These are phyloP conservation scores for Crotalus tigris DNA, from an alignment of 2,113 vertebrate species.

Conservation along the genomic window DNA sequence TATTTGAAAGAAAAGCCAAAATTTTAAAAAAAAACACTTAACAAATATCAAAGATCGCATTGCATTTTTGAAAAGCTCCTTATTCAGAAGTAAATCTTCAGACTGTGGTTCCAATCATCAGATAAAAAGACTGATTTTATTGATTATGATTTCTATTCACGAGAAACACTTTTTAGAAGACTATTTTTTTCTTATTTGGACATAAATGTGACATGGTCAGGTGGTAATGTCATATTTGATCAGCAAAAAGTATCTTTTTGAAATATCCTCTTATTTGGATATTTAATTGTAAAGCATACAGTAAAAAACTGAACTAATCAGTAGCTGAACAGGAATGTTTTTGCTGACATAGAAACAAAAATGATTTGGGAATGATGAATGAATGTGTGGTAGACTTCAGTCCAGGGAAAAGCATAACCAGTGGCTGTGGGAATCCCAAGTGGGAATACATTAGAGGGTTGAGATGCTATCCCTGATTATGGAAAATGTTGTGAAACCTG, in stretches of 20 bases:
- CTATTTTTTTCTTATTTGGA: not conserved
- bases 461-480: constrained; percentile 20
- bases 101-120: not conserved
- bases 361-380: constrained; percentile 20
- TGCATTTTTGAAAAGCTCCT: not conserved
- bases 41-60: not conserved
- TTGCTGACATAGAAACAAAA: constrained; percentile 8
- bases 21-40: not conserved
- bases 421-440: constrained; percentile 26
- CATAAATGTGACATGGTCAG: not conserved
- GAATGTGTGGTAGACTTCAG: constrained; percentile 14
- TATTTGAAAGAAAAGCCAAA: constrained; percentile 9
- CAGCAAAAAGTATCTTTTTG: not conserved
- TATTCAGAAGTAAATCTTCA: not conserved
- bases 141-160: not conserved
- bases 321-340: not conserved
- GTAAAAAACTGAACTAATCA: not conserved
- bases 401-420: constrained; percentile 8
- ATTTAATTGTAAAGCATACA: not conserved
- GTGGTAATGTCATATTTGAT: not conserved
- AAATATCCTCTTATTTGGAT: not conserved
- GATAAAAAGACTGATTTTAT: not conserved
- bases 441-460: constrained; percentile 44
- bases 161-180: not conserved
- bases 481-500: constrained; percentile 19